phyloP scores from a whole-genome alignment of 2,113 vertebrate species.

The Myotis brandtii region DNA sequence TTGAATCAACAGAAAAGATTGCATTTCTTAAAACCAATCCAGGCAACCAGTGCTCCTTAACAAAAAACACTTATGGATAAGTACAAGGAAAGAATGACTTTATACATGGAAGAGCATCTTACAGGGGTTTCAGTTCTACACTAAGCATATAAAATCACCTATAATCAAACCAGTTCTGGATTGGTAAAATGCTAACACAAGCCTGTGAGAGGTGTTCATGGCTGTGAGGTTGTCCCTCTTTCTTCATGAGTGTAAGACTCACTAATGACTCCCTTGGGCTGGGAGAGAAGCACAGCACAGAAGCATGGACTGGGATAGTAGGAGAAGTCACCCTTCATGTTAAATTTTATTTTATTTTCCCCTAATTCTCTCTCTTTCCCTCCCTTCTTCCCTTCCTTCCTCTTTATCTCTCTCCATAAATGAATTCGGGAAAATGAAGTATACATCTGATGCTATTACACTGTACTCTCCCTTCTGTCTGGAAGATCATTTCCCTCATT shows the following conservation, averaged over 20 bases:
- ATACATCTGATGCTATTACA: background rate
- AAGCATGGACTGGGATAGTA: background rate
- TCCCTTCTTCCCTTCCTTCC: fast-evolving
- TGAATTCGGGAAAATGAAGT: background rate
- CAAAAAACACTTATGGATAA: background rate
- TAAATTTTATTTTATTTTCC: background rate
- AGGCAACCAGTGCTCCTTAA: slow-evolving; percentile 41
- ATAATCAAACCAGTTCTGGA: background rate
- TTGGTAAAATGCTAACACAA: background rate
- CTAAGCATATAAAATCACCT: background rate
- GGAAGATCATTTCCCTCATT: background rate
- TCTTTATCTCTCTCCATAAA: too few relatives aligned
- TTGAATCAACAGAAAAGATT: slow-evolving; percentile 57
- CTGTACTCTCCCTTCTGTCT: background rate
- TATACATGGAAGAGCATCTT: background rate
- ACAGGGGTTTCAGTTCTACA: background rate
- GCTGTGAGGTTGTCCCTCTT: background rate
- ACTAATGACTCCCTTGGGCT: background rate
- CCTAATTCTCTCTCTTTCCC: background rate
- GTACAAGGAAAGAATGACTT: background rate
- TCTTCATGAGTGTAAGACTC: background rate
- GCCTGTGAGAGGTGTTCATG: background rate
- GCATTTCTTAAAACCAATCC: slow-evolving; percentile 47
- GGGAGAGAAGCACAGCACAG: background rate
- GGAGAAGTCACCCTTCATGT: background rate